Base-by-base conservation (phyloP, 1,140 invertebrate species). In the Lasaia peninsularis region DNA sequence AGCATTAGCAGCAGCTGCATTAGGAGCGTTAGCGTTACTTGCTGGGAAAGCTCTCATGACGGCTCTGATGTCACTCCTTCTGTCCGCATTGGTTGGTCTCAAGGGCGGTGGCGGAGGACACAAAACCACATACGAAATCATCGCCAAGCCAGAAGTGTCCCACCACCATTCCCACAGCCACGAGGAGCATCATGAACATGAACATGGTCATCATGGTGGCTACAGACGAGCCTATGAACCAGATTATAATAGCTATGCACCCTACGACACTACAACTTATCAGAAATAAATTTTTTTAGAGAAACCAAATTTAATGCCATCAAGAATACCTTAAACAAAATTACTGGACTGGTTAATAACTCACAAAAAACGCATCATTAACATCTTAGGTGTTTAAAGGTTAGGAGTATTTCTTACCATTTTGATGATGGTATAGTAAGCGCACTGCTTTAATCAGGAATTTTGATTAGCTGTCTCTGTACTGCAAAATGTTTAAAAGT, bases 41-140 rank as follows among this genome's bases (percentile, higher is more conserved):
- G 94, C 95, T 2, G 95, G 95, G 9, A 96, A 96, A 80, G 95
- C 95, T 4, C 74, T 96, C 9, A 95, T 96, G 93, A 94, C 94
- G 0, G 94, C 93, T 3, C 69, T 96, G 4, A 93, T 96, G 91
- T 94, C 95, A 0, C 80, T 96, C 0, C 91, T 95, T 67, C 82
- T 96, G 0, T 94, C 95, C 0, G 94, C 93, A 0, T 92, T 96
- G 1, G 91, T 95, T 4, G 94, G 94, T 0, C 80, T 96, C 0
- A 95, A 95, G 63, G 92, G 93, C 0, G 84, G 91, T 1, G 77
- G 91, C 8, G 92, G 92, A 35, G 92, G 92, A 12, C 92, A 93
- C 60, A 93, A 93, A 16, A 95, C 94, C 0, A 95, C 94, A 0
- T 96, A 96, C 74, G 95, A 96, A 81, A 95, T 96, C 65, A 93